phyloP scores from a whole-genome alignment of 2,888 invertebrate species.

The Rhyacophila evoluta region DNA sequence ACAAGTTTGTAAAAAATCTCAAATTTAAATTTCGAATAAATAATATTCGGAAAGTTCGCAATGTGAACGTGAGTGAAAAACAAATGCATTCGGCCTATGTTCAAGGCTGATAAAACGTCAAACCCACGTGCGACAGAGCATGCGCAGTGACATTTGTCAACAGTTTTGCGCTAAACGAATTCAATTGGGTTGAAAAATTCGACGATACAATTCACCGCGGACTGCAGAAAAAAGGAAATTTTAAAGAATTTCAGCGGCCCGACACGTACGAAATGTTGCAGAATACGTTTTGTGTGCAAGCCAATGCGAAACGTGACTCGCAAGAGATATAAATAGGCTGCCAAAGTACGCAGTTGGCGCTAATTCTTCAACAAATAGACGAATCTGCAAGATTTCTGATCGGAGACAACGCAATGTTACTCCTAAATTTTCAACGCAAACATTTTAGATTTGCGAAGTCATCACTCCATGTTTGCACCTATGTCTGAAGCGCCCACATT shows the following conservation, averaged over 20 bases:
- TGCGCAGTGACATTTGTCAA: slow-evolving; percentile 19
- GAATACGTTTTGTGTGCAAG: background rate
- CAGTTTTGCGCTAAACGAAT: background rate
- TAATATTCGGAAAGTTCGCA: background rate
- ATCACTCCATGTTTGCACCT: background rate
- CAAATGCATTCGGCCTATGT: background rate
- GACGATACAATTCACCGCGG: background rate
- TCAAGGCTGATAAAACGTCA: slow-evolving; percentile 38
- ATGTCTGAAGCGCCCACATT: slow-evolving; percentile 1
- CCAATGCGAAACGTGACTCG: background rate
- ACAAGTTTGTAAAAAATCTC: no score
- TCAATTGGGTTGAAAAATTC: background rate
- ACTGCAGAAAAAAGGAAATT: background rate
- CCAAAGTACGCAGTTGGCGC: slow-evolving; percentile 43
- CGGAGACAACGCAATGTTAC: background rate
- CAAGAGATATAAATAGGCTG: slow-evolving; percentile 32
- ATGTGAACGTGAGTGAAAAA: background rate
- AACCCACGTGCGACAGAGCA: slow-evolving; percentile 38
- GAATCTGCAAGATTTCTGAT: background rate
- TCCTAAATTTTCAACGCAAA: background rate
- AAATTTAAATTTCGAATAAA: no score
- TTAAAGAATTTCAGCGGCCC: background rate
- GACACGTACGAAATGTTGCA: background rate
- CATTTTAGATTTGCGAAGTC: background rate
- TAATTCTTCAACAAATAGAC: slow-evolving; percentile 34